These are phyloP conservation scores for Petromus typicus DNA, from an alignment of 2,113 vertebrate genomes.

Conservation along the genomic window DNA sequence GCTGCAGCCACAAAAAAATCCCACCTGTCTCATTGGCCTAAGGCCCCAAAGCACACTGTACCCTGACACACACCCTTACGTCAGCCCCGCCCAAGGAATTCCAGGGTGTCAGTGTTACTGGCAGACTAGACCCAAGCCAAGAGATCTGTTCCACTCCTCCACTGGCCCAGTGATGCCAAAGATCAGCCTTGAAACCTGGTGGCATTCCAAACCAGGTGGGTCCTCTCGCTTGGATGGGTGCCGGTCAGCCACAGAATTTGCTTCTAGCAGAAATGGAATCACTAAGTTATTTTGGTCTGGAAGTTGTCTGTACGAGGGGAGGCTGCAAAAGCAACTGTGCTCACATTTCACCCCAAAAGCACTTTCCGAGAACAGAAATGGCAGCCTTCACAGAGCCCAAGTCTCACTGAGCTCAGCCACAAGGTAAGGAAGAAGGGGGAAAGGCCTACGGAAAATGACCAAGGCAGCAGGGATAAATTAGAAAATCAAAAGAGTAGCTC, in stretches of 20 bases:
- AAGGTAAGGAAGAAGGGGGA: neutral
- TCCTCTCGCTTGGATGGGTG: neutral
- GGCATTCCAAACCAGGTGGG: neutral
- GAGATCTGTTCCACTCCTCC: neutral
- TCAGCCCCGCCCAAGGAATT: neutral
- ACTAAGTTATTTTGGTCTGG: conserved; percentile 24
- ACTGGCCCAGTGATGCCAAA: neutral
- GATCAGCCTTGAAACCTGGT: neutral
- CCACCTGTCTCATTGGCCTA: neutral
- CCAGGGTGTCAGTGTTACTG: neutral
- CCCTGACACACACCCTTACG: neutral
- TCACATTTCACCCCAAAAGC: conserved; percentile 34
- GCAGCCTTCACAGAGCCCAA: neutral
- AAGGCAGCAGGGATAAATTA: neutral
- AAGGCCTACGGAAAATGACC: neutral
- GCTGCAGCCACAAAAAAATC: neutral
- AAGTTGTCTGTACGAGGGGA: neutral
- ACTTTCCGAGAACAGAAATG: neutral
- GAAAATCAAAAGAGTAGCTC: conserved; percentile 49
- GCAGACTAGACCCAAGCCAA: neutral
- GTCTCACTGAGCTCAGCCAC: neutral
- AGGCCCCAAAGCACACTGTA: neutral
- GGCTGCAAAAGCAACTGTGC: neutral
- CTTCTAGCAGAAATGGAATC: conserved; percentile 58
- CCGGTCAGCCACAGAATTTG: neutral